Evolutionary conservation across 2,113 vertebrate species (phyloP).

Genomic region (Cyanistes caeruleus): DNA sequence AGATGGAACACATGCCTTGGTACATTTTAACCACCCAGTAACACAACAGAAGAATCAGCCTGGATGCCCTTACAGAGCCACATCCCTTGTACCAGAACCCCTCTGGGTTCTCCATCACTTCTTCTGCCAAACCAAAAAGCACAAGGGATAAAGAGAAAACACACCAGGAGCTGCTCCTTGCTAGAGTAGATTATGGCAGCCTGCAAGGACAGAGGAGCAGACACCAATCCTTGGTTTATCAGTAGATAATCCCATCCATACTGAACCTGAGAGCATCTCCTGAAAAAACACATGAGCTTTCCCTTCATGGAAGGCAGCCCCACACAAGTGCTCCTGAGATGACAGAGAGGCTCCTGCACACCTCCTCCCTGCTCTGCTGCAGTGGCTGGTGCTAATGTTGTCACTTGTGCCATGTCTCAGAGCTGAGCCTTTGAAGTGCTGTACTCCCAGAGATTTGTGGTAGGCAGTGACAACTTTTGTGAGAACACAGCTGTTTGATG

Average conservation of each 20-base stretch:
- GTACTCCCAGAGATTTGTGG: background rate
- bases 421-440: background rate
- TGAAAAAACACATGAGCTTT: background rate
- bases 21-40: background rate
- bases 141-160: background rate
- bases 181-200: background rate
- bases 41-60: background rate
- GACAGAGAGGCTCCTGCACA: background rate
- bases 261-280: background rate
- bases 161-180: background rate
- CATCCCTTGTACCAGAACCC: background rate
- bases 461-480: background rate
- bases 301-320: background rate
- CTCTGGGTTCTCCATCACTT: background rate
- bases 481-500: background rate
- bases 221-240: background rate
- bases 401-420: background rate
- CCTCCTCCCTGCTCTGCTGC: background rate
- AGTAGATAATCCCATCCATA: background rate
- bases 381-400: background rate
- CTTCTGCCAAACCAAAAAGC: background rate
- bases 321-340: background rate
- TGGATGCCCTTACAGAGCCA: fast-evolving
- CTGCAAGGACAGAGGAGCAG: background rate
- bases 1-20: background rate